A percentile compares a stretch with the other conserved stretches of the same genome.
These are phyloP conservation scores for Pituophis catenifer DNA, from an alignment of 2,113 vertebrate genomes.

Conservation along the genomic window DNA sequence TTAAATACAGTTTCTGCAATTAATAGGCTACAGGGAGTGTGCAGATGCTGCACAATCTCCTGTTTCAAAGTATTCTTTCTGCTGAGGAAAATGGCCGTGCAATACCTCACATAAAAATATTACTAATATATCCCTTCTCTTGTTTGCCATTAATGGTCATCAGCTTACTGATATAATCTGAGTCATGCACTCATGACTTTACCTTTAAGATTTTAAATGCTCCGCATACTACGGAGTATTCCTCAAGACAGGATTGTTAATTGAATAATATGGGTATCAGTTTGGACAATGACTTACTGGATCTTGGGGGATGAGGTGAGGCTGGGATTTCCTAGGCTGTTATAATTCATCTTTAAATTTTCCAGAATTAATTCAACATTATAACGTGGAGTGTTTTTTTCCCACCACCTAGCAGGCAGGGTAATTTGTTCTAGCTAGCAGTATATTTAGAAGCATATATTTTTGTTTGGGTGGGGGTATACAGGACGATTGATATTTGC, in stretches of 20 bases:
- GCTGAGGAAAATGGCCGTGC: not conserved
- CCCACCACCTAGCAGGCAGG: too few relatives aligned
- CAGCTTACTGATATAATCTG: not conserved
- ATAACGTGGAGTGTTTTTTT: not conserved
- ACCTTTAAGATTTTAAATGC: not conserved
- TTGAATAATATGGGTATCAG: not conserved
- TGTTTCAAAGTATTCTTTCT: not conserved
- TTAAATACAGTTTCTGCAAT: not conserved
- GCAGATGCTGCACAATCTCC: not conserved
- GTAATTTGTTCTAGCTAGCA: not conserved
- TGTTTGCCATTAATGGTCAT: not conserved
- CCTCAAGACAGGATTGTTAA: not conserved
- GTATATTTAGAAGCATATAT: not conserved
- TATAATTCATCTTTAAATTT: not conserved
- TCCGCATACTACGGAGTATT: not conserved
- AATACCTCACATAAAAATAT: not conserved
- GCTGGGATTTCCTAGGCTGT: not conserved
- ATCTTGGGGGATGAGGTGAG: not conserved
- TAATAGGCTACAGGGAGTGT: not conserved
- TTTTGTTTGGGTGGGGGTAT: not conserved
- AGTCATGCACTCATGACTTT: not conserved
- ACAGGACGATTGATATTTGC: not conserved
- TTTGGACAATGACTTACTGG: not conserved
- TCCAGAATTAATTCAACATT: not conserved
- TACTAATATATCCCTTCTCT: not conserved